Percentiles rank a stretch among this genome's conserved stretches.
Conservation (phyloP, 2,888 invertebrate genomes). For the Megaustenia siamemsis region DNA sequence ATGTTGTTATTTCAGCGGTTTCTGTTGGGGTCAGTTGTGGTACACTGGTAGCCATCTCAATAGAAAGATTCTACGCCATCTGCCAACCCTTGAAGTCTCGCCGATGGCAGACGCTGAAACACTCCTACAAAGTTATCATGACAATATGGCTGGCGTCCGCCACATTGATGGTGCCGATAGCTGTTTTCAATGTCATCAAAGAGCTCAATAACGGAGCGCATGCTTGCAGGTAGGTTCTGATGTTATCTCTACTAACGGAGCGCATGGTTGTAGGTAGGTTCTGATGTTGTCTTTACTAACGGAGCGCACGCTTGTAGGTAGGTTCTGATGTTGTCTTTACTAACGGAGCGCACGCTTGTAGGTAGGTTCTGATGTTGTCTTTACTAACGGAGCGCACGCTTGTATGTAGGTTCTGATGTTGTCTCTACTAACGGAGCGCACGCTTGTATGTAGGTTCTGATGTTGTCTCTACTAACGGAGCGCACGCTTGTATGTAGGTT, state of each 20-base stretch:
- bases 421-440: no score
- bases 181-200: constrained; percentile 73
- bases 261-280: no score
- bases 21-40: constrained; percentile 88
- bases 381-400: no score
- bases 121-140: constrained; percentile 84
- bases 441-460: no score
- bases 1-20: constrained; percentile 84
- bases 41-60: constrained; percentile 88
- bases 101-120: constrained; percentile 87
- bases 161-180: constrained; percentile 86
- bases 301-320: constrained; percentile 63
- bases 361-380: no score
- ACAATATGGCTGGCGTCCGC: constrained; percentile 82
- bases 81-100: constrained; percentile 87
- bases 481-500: no score
- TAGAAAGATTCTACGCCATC: constrained; percentile 89
- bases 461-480: no score
- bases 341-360: no score
- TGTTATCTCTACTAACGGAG: no score
- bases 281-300: no score
- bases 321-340: no score
- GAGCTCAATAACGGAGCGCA: constrained; percentile 54
- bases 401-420: no score
- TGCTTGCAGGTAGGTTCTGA: constrained; percentile 61